Percentiles rank a stretch among this genome's conserved stretches.
phyloP scores from a whole-genome alignment of 2,888 invertebrate species.

The Amblyjoppa proteus region DNA sequence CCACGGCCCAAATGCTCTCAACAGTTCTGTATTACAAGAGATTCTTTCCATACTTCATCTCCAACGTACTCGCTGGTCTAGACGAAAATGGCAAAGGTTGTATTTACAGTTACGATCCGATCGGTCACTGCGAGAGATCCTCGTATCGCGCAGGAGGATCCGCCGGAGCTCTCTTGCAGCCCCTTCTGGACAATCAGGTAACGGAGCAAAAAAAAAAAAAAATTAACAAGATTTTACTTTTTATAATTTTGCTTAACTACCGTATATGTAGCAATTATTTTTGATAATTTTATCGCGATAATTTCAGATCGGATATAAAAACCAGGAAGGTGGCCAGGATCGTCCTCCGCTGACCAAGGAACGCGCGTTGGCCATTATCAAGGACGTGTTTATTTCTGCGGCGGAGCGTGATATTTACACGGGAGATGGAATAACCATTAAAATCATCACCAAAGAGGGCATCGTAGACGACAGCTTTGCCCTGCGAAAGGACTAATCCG shows the following conservation, averaged over 20 bases:
- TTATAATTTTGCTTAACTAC: neutral
- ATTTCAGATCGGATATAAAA: slow-evolving; percentile 93
- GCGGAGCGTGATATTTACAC: slow-evolving; percentile 99
- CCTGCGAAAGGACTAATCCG: slow-evolving; percentile 93
- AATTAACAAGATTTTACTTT: neutral
- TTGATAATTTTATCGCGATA: slow-evolving; percentile 17
- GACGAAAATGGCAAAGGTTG: slow-evolving; percentile 97
- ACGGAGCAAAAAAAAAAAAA: neutral
- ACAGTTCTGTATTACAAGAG: slow-evolving; percentile 98
- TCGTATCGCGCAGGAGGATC: slow-evolving; percentile 96
- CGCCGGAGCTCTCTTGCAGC: slow-evolving; percentile 95
- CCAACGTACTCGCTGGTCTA: slow-evolving; percentile 97
- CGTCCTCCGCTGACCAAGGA: slow-evolving; percentile 90
- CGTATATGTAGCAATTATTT: neutral
- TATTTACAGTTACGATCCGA: slow-evolving; percentile 98
- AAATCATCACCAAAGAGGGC: slow-evolving; percentile 95
- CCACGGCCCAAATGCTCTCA: slow-evolving; percentile 97
- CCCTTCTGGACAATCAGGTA: slow-evolving; percentile 97
- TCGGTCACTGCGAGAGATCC: slow-evolving; percentile 96
- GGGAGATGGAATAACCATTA: slow-evolving; percentile 95
- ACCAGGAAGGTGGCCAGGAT: slow-evolving; percentile 88
- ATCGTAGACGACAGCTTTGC: slow-evolving; percentile 90
- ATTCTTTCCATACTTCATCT: slow-evolving; percentile 99
- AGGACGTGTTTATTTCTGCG: slow-evolving; percentile 98
- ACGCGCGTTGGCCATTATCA: slow-evolving; percentile 93